Base-by-base conservation (phyloP, 2,113 vertebrate species). In the Danionella cerebrum region DNA sequence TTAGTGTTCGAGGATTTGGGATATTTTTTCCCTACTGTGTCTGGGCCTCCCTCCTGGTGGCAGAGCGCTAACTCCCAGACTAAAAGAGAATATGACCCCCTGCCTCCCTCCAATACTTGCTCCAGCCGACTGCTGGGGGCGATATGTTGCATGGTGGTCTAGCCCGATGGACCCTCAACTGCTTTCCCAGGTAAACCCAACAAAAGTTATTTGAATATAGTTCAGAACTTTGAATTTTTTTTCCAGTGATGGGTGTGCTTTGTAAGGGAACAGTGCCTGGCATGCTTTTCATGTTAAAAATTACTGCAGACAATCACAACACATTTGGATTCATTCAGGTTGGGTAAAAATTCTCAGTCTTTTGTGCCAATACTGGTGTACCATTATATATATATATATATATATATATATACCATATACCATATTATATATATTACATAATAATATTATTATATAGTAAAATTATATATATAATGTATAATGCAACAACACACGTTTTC, bases 1-100 rank as follows among this genome's bases (percentile, higher is more conserved):
- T 68, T 67, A 72, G 69, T 70, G 69, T 74, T 76, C 44, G 25
- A 52, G 63, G 70, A 76, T 74, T 77, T 77, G 66, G 54, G 59
- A 67, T 67, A 68, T 70, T 75, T 76, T 77, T 62, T 72, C 62
- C 74, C 67, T 55, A 74, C 78, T 70, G 69, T 70, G 65, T 48
- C 41, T 22, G 52, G 59, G 38, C 48, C 55, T 70, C 69, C 71
- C 70, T 65, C 67, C 65, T 67, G 71, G 69, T 70, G 71, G 42
- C 69, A 58, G 71, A 72, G 65, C 39, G 71, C 71, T 71, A 76
- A 73, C 65, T 65, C 52, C 33, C 57, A 71, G 67, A 59, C 64
- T 55, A 64, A 45, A 68, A 51, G 64, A 70, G 69, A 69, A 69
- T 70, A 69, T 69, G 55, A 59, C 71, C 77, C 71, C 74, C 71